Evolutionary conservation across 2,888 invertebrate genomes (phyloP).

Genomic region (Mimumesa dahlbomi): DNA sequence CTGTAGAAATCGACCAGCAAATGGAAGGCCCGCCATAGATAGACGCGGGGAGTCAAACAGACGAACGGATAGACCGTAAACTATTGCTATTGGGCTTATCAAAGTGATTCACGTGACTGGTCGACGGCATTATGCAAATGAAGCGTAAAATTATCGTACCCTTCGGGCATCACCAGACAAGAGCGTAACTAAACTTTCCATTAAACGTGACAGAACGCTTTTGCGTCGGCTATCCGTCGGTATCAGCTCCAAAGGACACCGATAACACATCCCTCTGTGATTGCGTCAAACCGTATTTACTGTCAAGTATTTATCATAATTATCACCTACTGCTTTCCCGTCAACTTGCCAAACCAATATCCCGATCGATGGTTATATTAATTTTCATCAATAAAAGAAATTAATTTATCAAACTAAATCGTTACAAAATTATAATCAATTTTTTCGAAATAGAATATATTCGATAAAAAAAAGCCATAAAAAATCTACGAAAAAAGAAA

Average conservation of each 20-base stretch:
- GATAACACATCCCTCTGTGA: slow-evolving; percentile 22
- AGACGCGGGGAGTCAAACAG: slow-evolving; percentile 37
- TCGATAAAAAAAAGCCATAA: too few species aligned
- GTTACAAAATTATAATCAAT: too few species aligned
- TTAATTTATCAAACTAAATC: too few species aligned
- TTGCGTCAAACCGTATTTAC: slow-evolving; percentile 7
- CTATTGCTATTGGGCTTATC: slow-evolving; percentile 64
- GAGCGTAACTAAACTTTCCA: slow-evolving; percentile 53
- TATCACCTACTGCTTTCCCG: background rate
- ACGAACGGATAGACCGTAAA: slow-evolving; percentile 50
- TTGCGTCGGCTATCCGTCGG: slow-evolving; percentile 16
- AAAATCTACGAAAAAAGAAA: too few species aligned
- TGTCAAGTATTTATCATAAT: slow-evolving; percentile 4
- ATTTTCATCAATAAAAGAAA: background rate
- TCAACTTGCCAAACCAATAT: background rate
- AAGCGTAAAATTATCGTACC: slow-evolving; percentile 62
- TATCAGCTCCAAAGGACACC: slow-evolving; percentile 18
- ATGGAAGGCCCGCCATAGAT: slow-evolving; percentile 30
- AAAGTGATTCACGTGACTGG: slow-evolving; percentile 64
- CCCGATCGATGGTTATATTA: background rate
- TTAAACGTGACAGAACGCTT: slow-evolving; percentile 52
- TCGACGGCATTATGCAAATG: slow-evolving; percentile 60
- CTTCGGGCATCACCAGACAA: slow-evolving; percentile 54
- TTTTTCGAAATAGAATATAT: too few species aligned
- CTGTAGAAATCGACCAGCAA: slow-evolving; percentile 22